Conservation (phyloP, 2,888 invertebrate genomes). For the Meiosimyza platycephala region DNA sequence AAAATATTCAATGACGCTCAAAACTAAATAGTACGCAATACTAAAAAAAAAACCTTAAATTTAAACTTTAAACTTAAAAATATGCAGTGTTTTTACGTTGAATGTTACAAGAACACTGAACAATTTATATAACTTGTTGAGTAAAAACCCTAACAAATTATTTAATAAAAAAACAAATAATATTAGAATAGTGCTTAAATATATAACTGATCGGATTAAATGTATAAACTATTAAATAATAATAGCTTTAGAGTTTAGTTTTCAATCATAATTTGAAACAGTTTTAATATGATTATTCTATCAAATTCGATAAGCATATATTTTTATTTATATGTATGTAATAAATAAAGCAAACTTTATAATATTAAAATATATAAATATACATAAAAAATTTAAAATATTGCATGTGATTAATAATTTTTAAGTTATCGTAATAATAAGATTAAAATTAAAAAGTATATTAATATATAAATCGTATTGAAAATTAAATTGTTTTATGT, state of each 20-base stretch:
- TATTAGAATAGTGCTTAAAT: slow-evolving; percentile 15
- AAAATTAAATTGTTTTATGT: slow-evolving; percentile 25
- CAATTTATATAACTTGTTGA: slow-evolving; percentile 55
- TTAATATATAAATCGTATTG: slow-evolving; percentile 12
- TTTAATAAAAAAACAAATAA: slow-evolving; percentile 23
- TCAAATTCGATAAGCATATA: background rate
- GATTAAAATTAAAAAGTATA: slow-evolving; percentile 5
- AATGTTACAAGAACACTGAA: slow-evolving; percentile 38
- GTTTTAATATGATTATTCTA: background rate
- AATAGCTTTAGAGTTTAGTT: slow-evolving; percentile 22
- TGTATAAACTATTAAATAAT: slow-evolving; percentile 28
- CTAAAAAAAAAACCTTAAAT: slow-evolving; percentile 19
- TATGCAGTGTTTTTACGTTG: background rate
- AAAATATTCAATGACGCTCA: too few relatives aligned
- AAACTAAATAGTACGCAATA: too few relatives aligned
- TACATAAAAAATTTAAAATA: slow-evolving; percentile 20
- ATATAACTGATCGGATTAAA: slow-evolving; percentile 26
- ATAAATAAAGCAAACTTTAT: slow-evolving; percentile 28
- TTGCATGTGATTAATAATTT: slow-evolving; percentile 65
- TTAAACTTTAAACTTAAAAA: background rate
- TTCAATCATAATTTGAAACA: slow-evolving; percentile 7
- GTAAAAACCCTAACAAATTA: slow-evolving; percentile 53
- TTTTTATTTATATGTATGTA: slow-evolving; percentile 27
- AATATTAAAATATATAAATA: slow-evolving; percentile 17
- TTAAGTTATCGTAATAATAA: slow-evolving; percentile 45